phyloP scores from a whole-genome alignment of 2,888 invertebrate genomes.

The Caenorhabditis sinica region DNA sequence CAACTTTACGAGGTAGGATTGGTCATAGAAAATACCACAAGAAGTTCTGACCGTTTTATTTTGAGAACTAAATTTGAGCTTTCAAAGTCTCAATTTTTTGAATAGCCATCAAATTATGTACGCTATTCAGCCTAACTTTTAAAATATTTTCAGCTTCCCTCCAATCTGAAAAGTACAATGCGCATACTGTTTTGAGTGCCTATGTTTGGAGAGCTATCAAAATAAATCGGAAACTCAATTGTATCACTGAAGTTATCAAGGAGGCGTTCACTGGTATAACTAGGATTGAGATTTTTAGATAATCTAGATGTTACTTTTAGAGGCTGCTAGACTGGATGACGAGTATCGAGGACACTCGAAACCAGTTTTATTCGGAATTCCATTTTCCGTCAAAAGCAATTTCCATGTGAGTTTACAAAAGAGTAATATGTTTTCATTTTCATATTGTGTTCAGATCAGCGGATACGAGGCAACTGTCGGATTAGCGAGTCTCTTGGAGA shows the following conservation, averaged over 20 bases:
- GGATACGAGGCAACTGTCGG: constrained; percentile 84
- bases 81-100: no score
- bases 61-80: not conserved
- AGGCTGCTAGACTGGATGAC: constrained; percentile 75
- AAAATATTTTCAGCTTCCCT: constrained; percentile 77
- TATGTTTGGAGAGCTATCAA: constrained; percentile 79
- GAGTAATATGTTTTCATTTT: not conserved
- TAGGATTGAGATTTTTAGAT: not conserved
- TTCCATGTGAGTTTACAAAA: constrained; percentile 68
- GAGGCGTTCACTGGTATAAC: constrained; percentile 71
- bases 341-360: constrained; percentile 69
- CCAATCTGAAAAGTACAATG: constrained; percentile 76
- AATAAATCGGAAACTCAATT: constrained; percentile 79
- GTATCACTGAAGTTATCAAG: constrained; percentile 78
- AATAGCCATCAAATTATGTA: no score
- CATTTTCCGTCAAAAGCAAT: constrained; percentile 83
- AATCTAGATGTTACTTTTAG: not conserved
- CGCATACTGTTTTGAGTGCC: constrained; percentile 77
- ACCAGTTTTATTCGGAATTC: constrained; percentile 81
- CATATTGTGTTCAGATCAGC: constrained; percentile 64
- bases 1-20: constrained; percentile 17
- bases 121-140: no score
- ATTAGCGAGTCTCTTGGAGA: constrained; percentile 81
- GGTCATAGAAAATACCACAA: no score
- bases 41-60: not conserved